phyloP scores from a whole-genome alignment of 2,888 invertebrate species.

The Aphodius sticticus region DNA sequence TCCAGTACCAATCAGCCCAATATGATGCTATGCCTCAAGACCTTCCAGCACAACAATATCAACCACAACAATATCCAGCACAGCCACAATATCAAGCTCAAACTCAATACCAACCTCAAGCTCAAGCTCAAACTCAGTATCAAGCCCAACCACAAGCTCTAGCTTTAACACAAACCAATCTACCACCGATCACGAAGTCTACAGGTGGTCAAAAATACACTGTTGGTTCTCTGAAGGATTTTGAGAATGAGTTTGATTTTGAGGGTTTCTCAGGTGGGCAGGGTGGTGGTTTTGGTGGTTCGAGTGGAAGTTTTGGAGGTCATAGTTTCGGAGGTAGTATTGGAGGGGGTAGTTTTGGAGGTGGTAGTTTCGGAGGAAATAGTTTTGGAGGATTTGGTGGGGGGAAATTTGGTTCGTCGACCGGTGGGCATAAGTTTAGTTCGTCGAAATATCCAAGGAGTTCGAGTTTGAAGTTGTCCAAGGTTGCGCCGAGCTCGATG shows the following conservation, averaged over 20 bases:
- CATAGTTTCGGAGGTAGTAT: constrained; percentile 5
- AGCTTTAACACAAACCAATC: not conserved
- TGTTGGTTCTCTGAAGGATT: not conserved
- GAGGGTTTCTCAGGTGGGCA: no score
- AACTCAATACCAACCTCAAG: constrained; percentile 13
- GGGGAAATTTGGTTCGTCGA: not conserved
- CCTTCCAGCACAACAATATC: not conserved
- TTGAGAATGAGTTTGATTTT: not conserved
- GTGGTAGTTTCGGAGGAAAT: constrained; percentile 5
- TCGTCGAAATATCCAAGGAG: not conserved
- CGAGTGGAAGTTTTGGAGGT: not conserved
- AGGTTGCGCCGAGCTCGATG: not conserved
- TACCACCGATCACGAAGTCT: constrained; percentile 15
- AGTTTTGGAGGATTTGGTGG: constrained; percentile 8
- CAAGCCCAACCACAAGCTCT: constrained; percentile 9
- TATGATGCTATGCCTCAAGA: constrained; percentile 4
- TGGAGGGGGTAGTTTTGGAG: constrained; percentile 8
- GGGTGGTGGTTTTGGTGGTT: not conserved
- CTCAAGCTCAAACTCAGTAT: not conserved
- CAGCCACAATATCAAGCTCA: constrained; percentile 9
- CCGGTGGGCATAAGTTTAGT: not conserved
- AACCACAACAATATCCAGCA: not conserved
- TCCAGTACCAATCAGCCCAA: not conserved
- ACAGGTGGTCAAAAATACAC: constrained; percentile 6
- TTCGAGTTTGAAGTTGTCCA: not conserved